Evolutionary conservation across 92 coral and sea anemone species (phyloP), one percentile per base, ranked within the genome.

Genomic region (Epizoanthus scotinus): DNA sequence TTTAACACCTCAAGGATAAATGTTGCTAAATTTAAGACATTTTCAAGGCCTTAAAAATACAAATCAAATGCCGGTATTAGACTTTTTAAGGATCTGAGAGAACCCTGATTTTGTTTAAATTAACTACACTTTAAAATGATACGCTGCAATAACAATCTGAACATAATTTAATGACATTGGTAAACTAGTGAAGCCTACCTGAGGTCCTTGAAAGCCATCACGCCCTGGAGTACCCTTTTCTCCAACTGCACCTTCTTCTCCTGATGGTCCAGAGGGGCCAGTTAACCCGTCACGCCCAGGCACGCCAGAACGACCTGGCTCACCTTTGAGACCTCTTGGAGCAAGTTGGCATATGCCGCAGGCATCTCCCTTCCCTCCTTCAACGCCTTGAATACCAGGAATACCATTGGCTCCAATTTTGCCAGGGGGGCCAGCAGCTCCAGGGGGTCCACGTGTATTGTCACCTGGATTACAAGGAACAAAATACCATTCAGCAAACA

Each of bases 301-400:
- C 2, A 62, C 60, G 8, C 98, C 98, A 21, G 26, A 2, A 10
- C 31, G 5, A 9, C 98, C 98, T 53, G 64, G 67, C 0, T 82
- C 97, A 26, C 98, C 98, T 31, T 79, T 56, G 10, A 84, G 87
- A 34, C 98, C 98, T 49, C 63, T 61, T 3, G 84, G 89, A 61
- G 87, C 83, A 8, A 26, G 63, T 29, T 86, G 79, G 40, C 98
- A 90, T 7, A 49, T 64, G 5, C 59, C 67, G 21, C 98, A 90
- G 22, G 61, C 57, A 14, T 84, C 89, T 12, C 98, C 98, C 63
- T 80, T 86, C 12, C 59, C 78, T 52, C 98, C 98, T 71, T 56
- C 52, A 5, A 3, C n/a, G 5, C 98, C 98, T 57, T 67, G 63
- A 14, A 22, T 6, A 2, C 98, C 98, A 20, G 49, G 73, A 0